These are phyloP conservation scores for Harpegnathos saltator DNA, from an alignment of 1,140 invertebrate genomes.

Conservation along the genomic window DNA sequence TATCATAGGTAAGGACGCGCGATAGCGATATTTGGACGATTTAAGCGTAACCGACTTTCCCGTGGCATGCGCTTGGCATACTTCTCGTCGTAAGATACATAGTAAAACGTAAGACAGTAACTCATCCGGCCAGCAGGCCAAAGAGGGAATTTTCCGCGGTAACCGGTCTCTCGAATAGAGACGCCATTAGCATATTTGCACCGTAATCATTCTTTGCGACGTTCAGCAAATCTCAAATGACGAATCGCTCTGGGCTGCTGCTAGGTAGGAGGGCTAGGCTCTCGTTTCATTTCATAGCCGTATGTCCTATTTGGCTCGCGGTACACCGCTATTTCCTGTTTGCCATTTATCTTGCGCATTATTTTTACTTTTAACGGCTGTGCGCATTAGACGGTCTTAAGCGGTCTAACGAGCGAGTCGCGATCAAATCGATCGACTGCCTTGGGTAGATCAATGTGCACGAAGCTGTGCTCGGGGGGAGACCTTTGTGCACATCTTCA, in stretches of 20 bases:
- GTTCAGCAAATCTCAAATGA: slow-evolving; percentile 34
- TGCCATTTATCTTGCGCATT: slow-evolving; percentile 38
- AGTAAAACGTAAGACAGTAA: neutral
- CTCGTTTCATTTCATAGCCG: slow-evolving; percentile 60
- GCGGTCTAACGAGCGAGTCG: neutral
- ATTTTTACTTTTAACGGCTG: slow-evolving; percentile 28
- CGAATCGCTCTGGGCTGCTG: slow-evolving; percentile 34
- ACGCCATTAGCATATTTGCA: slow-evolving; percentile 5
- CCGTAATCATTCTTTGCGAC: neutral
- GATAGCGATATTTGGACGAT: neutral
- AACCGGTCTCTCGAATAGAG: neutral
- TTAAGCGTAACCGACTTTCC: neutral
- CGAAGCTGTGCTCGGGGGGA: neutral
- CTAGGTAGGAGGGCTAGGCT: too few relatives aligned
- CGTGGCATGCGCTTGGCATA: neutral
- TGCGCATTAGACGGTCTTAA: neutral
- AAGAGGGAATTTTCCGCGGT: neutral
- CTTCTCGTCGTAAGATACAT: neutral
- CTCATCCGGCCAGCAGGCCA: neutral
- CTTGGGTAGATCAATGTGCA: neutral
- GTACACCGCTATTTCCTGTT: slow-evolving; percentile 60
- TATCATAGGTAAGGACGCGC: neutral
- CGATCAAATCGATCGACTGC: neutral
- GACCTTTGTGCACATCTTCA: neutral
- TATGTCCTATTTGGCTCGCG: slow-evolving; percentile 63